Conservation (phyloP, 2,113 vertebrate genomes). For the Alectura lathami region DNA sequence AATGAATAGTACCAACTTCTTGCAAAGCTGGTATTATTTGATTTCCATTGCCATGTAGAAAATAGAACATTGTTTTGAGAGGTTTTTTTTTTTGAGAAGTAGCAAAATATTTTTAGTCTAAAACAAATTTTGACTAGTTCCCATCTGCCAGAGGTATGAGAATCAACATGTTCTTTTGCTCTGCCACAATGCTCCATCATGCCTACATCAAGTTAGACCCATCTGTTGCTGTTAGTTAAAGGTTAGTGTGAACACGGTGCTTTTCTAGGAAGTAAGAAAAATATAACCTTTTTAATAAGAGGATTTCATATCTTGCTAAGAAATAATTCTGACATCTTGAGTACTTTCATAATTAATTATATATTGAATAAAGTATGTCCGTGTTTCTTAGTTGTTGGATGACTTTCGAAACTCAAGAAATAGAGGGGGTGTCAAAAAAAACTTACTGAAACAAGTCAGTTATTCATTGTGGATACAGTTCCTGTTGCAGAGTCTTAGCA, state of each 20-base stretch:
- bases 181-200: background rate
- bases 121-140: constrained; percentile 46
- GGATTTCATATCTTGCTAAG: background rate
- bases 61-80: background rate
- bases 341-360: background rate
- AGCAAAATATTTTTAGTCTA: constrained; percentile 38
- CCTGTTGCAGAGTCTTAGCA: background rate
- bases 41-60: background rate
- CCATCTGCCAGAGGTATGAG: constrained; percentile 52
- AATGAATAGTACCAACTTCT: background rate
- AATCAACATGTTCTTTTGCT: constrained; percentile 42
- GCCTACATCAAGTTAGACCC: constrained; percentile 26
- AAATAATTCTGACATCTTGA: background rate
- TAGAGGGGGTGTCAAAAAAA: background rate
- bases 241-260: background rate
- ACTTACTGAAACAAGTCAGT: background rate
- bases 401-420: background rate
- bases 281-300: background rate
- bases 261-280: constrained; percentile 15
- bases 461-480: background rate
- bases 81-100: background rate
- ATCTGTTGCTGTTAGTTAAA: constrained; percentile 51
- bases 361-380: background rate
- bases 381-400: background rate
- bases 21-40: constrained; percentile 15